A percentile compares a stretch with the other conserved stretches of the same genome.
Evolutionary conservation across 2,113 vertebrate species (phyloP).

Genomic region (Passer domesticus): DNA sequence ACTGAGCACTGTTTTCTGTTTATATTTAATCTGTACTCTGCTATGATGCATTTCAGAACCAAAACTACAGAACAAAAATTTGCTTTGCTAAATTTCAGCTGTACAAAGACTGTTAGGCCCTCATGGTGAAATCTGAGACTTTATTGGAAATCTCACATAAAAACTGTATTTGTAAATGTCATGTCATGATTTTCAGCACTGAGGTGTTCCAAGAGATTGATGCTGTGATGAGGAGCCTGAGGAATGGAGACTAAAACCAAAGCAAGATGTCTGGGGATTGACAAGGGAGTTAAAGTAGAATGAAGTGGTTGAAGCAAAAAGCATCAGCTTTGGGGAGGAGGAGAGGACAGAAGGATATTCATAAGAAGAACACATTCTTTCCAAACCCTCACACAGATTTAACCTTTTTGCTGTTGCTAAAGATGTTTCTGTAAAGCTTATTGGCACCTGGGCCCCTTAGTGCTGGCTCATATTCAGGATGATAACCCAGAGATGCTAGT

Average conservation of each 20-base stretch:
- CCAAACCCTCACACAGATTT: neutral
- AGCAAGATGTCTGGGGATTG: neutral
- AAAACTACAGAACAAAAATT: neutral
- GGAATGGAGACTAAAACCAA: neutral
- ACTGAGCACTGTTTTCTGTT: neutral
- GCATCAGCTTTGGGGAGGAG: neutral
- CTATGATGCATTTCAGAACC: slow-evolving; percentile 15
- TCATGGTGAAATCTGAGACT: neutral
- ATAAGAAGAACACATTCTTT: neutral
- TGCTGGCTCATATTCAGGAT: neutral
- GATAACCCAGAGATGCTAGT: neutral
- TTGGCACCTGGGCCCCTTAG: neutral
- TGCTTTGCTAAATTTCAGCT: neutral
- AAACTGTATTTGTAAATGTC: slow-evolving; percentile 43
- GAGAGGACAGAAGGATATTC: neutral
- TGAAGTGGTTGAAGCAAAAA: slow-evolving; percentile 6
- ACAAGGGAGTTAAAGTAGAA: slow-evolving; percentile 11
- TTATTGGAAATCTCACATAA: slow-evolving; percentile 28
- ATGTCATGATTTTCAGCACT: neutral
- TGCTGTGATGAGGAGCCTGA: neutral
- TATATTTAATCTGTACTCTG: slow-evolving; percentile 15
- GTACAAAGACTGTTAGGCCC: neutral
- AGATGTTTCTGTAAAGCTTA: neutral
- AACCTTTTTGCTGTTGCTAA: neutral
- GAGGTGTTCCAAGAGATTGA: neutral